A percentile compares a stretch with the other conserved stretches of the same genome.
Conservation (phyloP, 92 coral and sea anemone genomes). For the Ricordea florida region DNA sequence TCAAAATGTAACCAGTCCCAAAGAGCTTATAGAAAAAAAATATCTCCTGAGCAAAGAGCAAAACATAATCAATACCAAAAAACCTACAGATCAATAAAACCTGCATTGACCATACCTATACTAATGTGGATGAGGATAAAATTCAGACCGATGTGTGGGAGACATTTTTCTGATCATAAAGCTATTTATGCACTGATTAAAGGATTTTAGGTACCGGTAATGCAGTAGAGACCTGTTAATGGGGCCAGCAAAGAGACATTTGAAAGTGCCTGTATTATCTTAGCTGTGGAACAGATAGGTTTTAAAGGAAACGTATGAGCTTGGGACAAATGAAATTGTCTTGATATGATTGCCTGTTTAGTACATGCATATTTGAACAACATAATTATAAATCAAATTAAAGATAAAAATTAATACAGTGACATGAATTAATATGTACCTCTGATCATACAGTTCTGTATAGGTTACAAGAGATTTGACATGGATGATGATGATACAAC, state of each 20-base stretch:
- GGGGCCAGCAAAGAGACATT: slow-evolving; percentile 18
- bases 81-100: slow-evolving; percentile 17
- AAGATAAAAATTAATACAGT: no score
- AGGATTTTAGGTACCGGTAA: slow-evolving; percentile 30
- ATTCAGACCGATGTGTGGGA: slow-evolving; percentile 32
- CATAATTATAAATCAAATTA: no score
- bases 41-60: slow-evolving; percentile 15
- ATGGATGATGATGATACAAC: no score
- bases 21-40: slow-evolving; percentile 25
- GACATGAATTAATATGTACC: no score
- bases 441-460: no score
- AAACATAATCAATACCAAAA: not conserved
- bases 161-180: slow-evolving; percentile 70
- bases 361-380: no score
- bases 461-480: no score
- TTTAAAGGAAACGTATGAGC: slow-evolving; percentile 7
- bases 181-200: slow-evolving; percentile 62
- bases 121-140: slow-evolving; percentile 31
- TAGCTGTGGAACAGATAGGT: slow-evolving; percentile 7
- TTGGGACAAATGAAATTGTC: slow-evolving; percentile 22
- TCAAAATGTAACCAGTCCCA: slow-evolving; percentile 16
- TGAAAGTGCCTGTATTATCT: slow-evolving; percentile 15
- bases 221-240: slow-evolving; percentile 17
- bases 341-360: no score
- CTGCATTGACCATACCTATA: slow-evolving; percentile 50